Conservation (phyloP, 2,113 vertebrate species). For the Vimba vimba region DNA sequence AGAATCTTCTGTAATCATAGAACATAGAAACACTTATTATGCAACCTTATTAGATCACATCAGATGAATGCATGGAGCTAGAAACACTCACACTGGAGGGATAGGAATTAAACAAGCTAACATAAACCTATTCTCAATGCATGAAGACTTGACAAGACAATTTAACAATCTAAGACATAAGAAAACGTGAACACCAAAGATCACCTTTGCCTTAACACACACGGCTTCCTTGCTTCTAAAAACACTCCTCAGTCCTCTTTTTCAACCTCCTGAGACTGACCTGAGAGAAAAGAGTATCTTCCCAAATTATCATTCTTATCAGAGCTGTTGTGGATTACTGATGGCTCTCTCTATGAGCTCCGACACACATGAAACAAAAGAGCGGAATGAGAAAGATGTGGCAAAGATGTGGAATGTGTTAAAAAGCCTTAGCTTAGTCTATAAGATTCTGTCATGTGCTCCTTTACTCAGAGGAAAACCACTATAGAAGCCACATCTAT, state of each 20-base stretch:
- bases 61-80: not conserved
- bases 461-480: constrained; percentile 7
- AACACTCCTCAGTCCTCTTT: not conserved
- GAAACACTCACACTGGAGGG: not conserved
- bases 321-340: constrained; percentile 33
- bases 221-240: not conserved
- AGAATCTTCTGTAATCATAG: constrained; percentile 2
- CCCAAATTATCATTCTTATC: constrained; percentile 46
- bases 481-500: constrained; percentile 2
- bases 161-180: not conserved
- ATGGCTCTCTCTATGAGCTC: constrained; percentile 21
- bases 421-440: constrained; percentile 32
- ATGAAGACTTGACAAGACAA: not conserved
- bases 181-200: not conserved
- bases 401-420: constrained; percentile 43
- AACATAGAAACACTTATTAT: not conserved
- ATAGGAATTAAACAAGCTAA: not conserved
- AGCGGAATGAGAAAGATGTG: constrained; percentile 27
- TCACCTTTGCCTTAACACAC: not conserved
- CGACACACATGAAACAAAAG: constrained; percentile 33
- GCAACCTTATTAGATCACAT: not conserved
- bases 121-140: not conserved
- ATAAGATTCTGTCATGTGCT: constrained; percentile 12
- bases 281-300: constrained; percentile 4
- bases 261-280: constrained; percentile 10